Evolutionary conservation across 1,140 invertebrate genomes (phyloP).

Genomic region (Drosophila kurseongensis): DNA sequence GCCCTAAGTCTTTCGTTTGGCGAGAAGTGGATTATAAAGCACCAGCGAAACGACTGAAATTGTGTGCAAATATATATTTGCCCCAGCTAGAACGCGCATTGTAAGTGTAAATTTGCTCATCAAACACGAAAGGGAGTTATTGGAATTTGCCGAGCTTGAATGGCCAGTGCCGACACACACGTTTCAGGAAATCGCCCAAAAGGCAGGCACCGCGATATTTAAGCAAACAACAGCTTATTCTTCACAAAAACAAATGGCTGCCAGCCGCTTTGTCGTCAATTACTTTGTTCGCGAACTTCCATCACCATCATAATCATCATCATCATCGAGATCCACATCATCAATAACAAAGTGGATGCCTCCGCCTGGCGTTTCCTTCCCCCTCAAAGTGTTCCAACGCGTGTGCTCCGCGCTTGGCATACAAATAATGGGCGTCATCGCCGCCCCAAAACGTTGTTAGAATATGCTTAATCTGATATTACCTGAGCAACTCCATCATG

Average conservation of each 20-base stretch:
- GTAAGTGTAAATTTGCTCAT: slow-evolving; percentile 76
- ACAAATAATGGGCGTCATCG: slow-evolving; percentile 61
- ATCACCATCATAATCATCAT: slow-evolving; percentile 26
- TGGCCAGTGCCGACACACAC: slow-evolving; percentile 21
- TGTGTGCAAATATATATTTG: slow-evolving; percentile 20
- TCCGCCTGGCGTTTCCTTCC: slow-evolving; percentile 36
- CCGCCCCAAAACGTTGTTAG: slow-evolving; percentile 55
- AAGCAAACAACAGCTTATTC: slow-evolving; percentile 58
- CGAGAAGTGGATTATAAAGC: slow-evolving; percentile 52
- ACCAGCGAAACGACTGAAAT: slow-evolving; percentile 25
- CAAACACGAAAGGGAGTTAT: slow-evolving; percentile 59
- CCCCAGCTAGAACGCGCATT: slow-evolving; percentile 56
- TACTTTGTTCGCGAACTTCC: slow-evolving; percentile 60
- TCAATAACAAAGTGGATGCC: slow-evolving; percentile 40
- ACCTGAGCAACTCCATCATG: slow-evolving; percentile 4
- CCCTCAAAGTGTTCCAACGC: slow-evolving; percentile 51
- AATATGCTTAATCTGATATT: slow-evolving; percentile 38
- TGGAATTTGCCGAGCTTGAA: slow-evolving; percentile 58
- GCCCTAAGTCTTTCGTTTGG: slow-evolving; percentile 74
- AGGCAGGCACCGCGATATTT: slow-evolving; percentile 14
- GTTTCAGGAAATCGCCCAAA: slow-evolving; percentile 61
- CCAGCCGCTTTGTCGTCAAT: slow-evolving; percentile 47
- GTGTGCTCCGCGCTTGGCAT: slow-evolving; percentile 50
- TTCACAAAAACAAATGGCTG: slow-evolving; percentile 62
- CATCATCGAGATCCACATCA: slow-evolving; percentile 53